Conservation (phyloP, 64 coral and sea anemone genomes). For the Trachythela sp. region DNA sequence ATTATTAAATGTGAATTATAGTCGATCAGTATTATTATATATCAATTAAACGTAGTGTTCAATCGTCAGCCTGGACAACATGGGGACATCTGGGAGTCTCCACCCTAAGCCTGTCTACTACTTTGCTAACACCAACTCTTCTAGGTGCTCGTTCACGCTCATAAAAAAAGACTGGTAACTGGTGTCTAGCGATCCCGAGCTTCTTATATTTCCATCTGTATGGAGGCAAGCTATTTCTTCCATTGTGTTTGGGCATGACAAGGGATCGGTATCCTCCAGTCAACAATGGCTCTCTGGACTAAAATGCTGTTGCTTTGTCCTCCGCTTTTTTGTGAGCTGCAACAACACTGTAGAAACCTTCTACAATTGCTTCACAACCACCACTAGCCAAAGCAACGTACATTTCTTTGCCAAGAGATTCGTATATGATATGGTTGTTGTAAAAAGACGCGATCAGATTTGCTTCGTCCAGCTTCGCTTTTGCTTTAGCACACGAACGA, state of each 20-base stretch:
- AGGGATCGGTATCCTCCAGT: background rate
- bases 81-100: constrained; percentile 4
- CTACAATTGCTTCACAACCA: constrained; percentile 11
- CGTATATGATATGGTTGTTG: background rate
- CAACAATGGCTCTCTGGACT: background rate
- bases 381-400: background rate
- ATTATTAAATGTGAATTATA: too few species aligned
- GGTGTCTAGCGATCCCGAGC: background rate
- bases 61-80: background rate
- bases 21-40: too few species aligned
- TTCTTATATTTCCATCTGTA: background rate
- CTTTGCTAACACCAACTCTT: background rate
- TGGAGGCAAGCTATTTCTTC: background rate
- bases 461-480: background rate
- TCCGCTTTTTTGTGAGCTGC: constrained; percentile 15
- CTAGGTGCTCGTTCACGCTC: background rate
- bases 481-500: background rate
- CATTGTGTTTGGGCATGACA: background rate
- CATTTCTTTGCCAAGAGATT: constrained; percentile 7
- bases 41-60: too few species aligned
- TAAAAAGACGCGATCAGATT: background rate
- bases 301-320: background rate
- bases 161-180: background rate
- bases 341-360: background rate
- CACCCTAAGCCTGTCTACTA: background rate